These are phyloP conservation scores for Drymonia ruficornis DNA, from an alignment of 2,888 invertebrate genomes.

Conservation along the genomic window DNA sequence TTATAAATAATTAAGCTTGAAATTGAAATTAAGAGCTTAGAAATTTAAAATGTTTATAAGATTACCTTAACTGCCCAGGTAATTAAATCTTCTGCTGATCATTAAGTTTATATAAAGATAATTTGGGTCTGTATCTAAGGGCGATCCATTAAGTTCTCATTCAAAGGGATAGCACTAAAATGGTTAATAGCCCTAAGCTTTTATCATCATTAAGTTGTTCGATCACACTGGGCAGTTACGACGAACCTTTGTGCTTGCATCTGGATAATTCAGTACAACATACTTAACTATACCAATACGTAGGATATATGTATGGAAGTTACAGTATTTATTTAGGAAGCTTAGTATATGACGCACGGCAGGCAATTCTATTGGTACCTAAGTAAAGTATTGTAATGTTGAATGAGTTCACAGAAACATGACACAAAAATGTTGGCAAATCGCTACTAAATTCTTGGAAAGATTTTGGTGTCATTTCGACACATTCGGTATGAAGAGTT, in stretches of 20 bases:
- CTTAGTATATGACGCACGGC: no score
- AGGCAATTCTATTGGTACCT: no score
- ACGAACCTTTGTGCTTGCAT: background rate
- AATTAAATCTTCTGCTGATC: constrained; percentile 16
- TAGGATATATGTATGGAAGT: background rate
- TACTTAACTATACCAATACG: no score
- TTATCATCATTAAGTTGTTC: constrained; percentile 42
- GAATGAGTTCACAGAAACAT: no score
- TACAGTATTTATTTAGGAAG: no score
- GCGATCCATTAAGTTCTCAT: constrained; percentile 37
- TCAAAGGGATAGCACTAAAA: constrained; percentile 36
- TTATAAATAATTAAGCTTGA: background rate
- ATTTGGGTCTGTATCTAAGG: constrained; percentile 33
- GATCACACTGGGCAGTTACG: constrained; percentile 16
- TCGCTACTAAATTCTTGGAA: background rate
- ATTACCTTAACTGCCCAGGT: constrained; percentile 21
- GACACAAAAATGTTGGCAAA: background rate
- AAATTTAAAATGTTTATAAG: constrained; percentile 21
- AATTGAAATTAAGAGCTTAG: constrained; percentile 7
- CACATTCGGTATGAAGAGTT: background rate
- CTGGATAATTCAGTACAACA: constrained; percentile 1
- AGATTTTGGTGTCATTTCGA: background rate
- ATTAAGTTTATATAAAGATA: constrained; percentile 33
- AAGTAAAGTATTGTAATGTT: no score
- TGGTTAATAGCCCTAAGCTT: constrained; percentile 24